Percentiles rank a stretch among this genome's conserved stretches.
Evolutionary conservation across 2,797 vertebrate species (phyloP).

Genomic region (Falco biarmicus): DNA sequence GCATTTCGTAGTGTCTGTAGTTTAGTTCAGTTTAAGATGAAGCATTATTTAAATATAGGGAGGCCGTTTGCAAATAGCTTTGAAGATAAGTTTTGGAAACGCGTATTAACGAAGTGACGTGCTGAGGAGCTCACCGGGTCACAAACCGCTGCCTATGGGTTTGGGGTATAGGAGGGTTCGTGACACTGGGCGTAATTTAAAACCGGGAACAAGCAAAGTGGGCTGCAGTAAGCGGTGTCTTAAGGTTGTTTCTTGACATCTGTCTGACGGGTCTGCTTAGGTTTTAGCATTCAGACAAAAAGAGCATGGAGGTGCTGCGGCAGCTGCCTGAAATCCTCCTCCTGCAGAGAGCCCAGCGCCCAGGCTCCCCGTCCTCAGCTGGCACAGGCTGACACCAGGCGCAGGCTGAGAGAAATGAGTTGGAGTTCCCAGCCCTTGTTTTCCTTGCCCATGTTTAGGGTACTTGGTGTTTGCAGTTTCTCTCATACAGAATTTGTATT

Average conservation of each 20-base stretch:
- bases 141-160: not conserved
- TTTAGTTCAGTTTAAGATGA: conserved; percentile 75
- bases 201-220: not conserved
- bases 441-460: not conserved
- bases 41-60: conserved; percentile 73
- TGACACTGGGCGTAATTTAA: not conserved
- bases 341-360: not conserved
- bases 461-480: not conserved
- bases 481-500: not conserved
- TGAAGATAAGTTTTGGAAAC: conserved; percentile 54
- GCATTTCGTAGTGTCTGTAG: conserved; percentile 76
- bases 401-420: not conserved
- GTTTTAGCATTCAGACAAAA: not conserved
- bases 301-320: not conserved
- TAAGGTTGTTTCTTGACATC: not conserved
- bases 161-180: not conserved
- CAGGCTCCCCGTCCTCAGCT: fast-evolving
- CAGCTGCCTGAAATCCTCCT: not conserved
- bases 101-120: not conserved
- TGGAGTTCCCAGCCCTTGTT: not conserved
- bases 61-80: conserved; percentile 47
- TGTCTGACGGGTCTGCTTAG: not conserved
- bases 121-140: not conserved
- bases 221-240: not conserved
- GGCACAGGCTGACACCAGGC: not conserved